Percentiles rank a stretch among this genome's conserved stretches.
phyloP scores from a whole-genome alignment of 1,140 invertebrate genomes.

The Dysdera silvatica region DNA sequence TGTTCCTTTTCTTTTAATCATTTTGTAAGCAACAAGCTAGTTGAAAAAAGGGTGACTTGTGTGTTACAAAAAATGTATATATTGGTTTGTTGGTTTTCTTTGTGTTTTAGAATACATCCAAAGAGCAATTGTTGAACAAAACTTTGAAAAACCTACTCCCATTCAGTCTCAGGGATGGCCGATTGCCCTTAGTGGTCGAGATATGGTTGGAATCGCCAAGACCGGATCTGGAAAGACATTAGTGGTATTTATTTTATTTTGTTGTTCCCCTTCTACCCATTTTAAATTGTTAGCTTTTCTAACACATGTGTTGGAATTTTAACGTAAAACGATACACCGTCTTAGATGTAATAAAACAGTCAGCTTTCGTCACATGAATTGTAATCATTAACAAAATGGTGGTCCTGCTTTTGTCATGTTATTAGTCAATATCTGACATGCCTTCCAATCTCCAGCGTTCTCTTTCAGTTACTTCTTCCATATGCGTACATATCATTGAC shows the following conservation, averaged over 20 bases:
- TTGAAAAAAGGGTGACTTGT: neutral
- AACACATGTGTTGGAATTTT: neutral
- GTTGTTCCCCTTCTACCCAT: too few relatives aligned
- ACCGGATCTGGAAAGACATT: conserved; percentile 84
- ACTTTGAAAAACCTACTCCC: conserved; percentile 52
- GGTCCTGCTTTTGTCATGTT: neutral
- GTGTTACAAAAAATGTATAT: neutral
- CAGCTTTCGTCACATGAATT: neutral
- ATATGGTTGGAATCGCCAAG: conserved; percentile 88
- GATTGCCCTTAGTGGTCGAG: conserved; percentile 80
- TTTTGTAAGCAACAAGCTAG: neutral
- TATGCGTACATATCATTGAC: too few relatives aligned
- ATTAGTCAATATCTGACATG: conserved; percentile 42
- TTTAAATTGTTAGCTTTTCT: too few relatives aligned
- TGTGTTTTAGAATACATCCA: conserved; percentile 11
- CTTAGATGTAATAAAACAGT: neutral
- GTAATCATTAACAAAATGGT: neutral
- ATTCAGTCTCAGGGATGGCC: conserved; percentile 87
- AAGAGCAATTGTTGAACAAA: conserved; percentile 29
- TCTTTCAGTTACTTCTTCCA: too few relatives aligned
- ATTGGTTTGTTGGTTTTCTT: neutral
- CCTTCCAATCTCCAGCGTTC: too few relatives aligned
- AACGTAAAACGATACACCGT: neutral
- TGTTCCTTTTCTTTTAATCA: neutral
- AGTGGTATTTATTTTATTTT: conserved; percentile 41